Base-by-base conservation (phyloP, 2,888 invertebrate genomes). In the Amphimallon solstitiale region DNA sequence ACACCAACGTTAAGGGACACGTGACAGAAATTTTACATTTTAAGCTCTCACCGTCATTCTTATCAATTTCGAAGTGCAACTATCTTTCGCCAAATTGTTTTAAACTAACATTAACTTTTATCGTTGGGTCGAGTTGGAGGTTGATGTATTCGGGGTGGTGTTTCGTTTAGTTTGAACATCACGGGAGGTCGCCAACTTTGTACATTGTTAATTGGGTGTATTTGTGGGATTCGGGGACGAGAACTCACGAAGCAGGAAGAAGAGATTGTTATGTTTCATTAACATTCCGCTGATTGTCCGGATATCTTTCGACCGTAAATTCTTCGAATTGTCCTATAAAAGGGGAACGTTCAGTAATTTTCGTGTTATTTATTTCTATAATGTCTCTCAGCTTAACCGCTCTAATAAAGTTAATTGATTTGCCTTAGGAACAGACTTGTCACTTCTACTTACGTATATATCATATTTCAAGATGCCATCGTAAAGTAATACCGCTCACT, bases 201-300 rank as follows among this genome's bases (percentile, higher is more conserved):
- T 49, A 49, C 48, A 43, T 43, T 17, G 48, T 49, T 49, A 49
- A 49, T 49, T 49, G 29, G 48, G 48, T 49, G 48, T 23, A 49
- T 49, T 49, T 49, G 48, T 12, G 48, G 29, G 48, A 29, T 49
- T 29, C 48, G 12, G 1, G 9, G 48, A 49, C 23, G 48, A 23
- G 48, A 15, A 14, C 15, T 14, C 15, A 49, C 9, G 48, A 1
- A 29, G 48, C 12, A 12, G 14, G 48, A 49, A 14, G 29, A 23
- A 29, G 29, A 21, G 48, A 49, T 49, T 49, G 48, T 49, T 49
- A 49, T 49, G 48, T 49, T 49, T 49, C 48, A 49, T 49, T 49
- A 49, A 49, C 48, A 49, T 49, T 49, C 48, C 48, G 48, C 23
- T 49, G 23, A 49, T 49, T 14, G 48, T 23, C 29, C 29, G 23